phyloP scores from a whole-genome alignment of 2,888 invertebrate species.

The Chloroclysta siterata region DNA sequence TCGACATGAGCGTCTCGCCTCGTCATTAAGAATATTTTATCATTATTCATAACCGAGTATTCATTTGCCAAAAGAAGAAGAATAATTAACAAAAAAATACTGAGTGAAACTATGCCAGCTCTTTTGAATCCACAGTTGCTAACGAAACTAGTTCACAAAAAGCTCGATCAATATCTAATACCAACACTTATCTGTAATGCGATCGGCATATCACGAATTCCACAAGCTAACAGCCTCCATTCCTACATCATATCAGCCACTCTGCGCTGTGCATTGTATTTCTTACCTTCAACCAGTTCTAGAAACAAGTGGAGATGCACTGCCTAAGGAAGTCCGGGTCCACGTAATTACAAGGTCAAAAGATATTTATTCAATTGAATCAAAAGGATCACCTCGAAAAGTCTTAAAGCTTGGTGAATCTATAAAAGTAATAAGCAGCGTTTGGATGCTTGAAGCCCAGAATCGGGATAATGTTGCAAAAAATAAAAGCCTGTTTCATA shows the following conservation, averaged over 20 bases:
- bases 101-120: slow-evolving; percentile 3
- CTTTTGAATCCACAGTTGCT: slow-evolving; percentile 22
- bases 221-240: slow-evolving; percentile 26
- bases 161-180: slow-evolving; percentile 34
- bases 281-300: slow-evolving; percentile 5
- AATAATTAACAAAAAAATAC: neutral
- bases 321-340: neutral
- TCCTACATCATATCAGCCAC: slow-evolving; percentile 17
- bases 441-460: neutral
- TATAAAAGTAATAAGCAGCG: no score
- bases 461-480: neutral
- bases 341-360: no score
- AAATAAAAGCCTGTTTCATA: neutral
- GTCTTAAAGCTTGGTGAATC: no score
- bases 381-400: no score
- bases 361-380: no score
- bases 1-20: neutral
- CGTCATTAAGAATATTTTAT: neutral
- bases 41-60: neutral
- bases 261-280: neutral
- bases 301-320: neutral
- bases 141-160: slow-evolving; percentile 28
- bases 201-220: slow-evolving; percentile 44
- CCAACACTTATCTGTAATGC: slow-evolving; percentile 39
- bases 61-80: no score